A percentile compares a stretch with the other conserved stretches of the same genome.
Conservation (phyloP, 2,888 invertebrate genomes). For the Choristoneura rosaceana region DNA sequence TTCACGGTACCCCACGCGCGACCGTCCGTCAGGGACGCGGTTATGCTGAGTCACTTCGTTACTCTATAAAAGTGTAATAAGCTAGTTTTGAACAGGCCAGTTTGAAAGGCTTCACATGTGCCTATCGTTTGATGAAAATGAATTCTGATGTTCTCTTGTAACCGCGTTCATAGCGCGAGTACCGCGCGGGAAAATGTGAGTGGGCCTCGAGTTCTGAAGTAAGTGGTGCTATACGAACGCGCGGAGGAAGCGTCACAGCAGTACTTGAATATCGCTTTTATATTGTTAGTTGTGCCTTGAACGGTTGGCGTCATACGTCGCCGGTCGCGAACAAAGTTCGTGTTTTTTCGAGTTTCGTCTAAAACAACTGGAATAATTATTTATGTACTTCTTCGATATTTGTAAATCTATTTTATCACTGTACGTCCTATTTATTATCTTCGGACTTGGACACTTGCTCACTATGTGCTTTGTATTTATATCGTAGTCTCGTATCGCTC, state of each 20-base stretch:
- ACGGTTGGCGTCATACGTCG: conserved; percentile 43
- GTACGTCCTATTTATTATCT: conserved; percentile 41
- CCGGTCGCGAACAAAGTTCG: conserved; percentile 59
- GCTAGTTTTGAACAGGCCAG: not conserved
- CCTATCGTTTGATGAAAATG: not conserved
- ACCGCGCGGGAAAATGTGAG: not conserved
- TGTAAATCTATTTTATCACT: conserved; percentile 49
- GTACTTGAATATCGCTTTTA: conserved; percentile 35
- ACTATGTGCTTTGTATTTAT: conserved; percentile 78
- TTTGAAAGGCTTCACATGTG: not conserved
- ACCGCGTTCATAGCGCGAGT: not conserved
- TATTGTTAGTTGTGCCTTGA: conserved; percentile 35
- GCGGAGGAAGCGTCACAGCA: conserved; percentile 26
- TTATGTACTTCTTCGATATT: conserved; percentile 50
- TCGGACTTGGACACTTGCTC: conserved; percentile 60
- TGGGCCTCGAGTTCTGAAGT: not conserved
- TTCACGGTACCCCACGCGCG: not conserved
- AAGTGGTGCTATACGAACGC: conserved; percentile 9
- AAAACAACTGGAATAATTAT: conserved; percentile 55
- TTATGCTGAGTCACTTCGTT: not conserved
- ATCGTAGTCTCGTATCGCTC: conserved; percentile 60
- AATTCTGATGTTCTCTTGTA: not conserved
- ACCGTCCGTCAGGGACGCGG: not conserved
- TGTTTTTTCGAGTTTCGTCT: conserved; percentile 51
- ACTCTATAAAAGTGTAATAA: not conserved